Percentiles rank a stretch among this genome's conserved stretches.
Conservation (phyloP, 2,113 vertebrate species). For the Dissostichus mawsoni region DNA sequence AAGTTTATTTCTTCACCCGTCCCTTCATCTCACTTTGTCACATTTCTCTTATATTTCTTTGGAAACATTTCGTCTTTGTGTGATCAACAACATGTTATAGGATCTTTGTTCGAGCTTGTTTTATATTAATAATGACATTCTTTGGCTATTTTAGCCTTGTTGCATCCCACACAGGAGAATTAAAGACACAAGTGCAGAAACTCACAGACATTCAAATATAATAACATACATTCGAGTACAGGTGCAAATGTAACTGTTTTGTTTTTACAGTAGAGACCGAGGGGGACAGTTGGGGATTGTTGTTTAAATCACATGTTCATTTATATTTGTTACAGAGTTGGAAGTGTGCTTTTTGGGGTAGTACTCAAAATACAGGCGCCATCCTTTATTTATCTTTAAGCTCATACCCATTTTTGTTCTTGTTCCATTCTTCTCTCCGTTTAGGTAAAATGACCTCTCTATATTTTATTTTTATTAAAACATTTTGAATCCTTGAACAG, state of each 20-base stretch:
- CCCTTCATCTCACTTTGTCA: slow-evolving; percentile 4
- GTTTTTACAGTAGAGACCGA: slow-evolving; percentile 28
- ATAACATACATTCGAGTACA: slow-evolving; percentile 27
- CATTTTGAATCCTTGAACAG: slow-evolving; percentile 7
- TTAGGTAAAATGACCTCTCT: not conserved
- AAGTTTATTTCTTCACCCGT: slow-evolving; percentile 39
- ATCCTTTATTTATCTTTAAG: not conserved
- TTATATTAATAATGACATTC: slow-evolving; percentile 26
- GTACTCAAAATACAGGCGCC: not conserved
- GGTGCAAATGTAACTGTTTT: slow-evolving; percentile 49
- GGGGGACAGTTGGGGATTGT: slow-evolving; percentile 49
- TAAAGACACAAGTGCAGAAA: slow-evolving; percentile 4
- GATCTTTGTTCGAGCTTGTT: slow-evolving; percentile 45
- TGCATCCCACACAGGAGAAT: not conserved
- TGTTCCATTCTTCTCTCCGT: not conserved
- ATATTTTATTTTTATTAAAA: slow-evolving; percentile 29
- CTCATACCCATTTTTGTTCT: not conserved
- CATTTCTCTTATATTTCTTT: slow-evolving; percentile 14
- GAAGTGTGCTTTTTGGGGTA: slow-evolving; percentile 1
- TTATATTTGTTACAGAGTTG: slow-evolving; percentile 15
- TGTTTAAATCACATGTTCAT: slow-evolving; percentile 27
- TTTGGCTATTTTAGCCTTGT: slow-evolving; percentile 48
- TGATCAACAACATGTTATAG: not conserved
- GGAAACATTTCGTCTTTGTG: slow-evolving; percentile 24
- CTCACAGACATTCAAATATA: slow-evolving; percentile 22